Conservation (phyloP, 2,113 vertebrate genomes). For the Miniopterus natalensis region DNA sequence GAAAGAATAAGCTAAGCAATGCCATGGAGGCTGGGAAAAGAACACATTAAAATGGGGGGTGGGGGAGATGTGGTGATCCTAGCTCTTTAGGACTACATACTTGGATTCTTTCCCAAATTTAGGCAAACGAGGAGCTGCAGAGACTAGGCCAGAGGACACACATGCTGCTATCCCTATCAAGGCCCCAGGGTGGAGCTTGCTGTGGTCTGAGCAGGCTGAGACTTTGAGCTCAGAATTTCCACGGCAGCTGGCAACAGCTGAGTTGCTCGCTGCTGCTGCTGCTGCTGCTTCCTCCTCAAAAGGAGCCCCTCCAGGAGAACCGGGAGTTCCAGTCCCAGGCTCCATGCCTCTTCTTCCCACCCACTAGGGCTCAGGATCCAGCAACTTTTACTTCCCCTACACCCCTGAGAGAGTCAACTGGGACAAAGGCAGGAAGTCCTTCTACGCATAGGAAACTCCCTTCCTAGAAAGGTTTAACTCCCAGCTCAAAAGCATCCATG, state of each 20-base stretch:
- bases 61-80: neutral
- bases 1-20: conserved; percentile 24
- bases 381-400: neutral
- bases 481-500: neutral
- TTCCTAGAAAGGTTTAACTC: conserved; percentile 6
- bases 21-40: conserved; percentile 8
- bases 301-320: conserved; percentile 41
- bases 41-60: neutral
- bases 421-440: conserved; percentile 71
- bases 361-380: conserved; percentile 14
- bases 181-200: conserved; percentile 73
- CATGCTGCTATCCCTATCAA: conserved; percentile 33
- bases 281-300: neutral
- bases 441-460: neutral
- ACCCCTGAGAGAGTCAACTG: conserved; percentile 48
- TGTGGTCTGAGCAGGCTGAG: conserved; percentile 57
- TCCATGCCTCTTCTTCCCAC: conserved; percentile 17
- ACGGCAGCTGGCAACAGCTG: conserved; percentile 74
- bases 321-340: conserved; percentile 33
- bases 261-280: neutral
- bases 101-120: conserved; percentile 60
- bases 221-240: conserved; percentile 75
- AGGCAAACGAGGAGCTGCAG: conserved; percentile 12
- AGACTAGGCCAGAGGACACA: conserved; percentile 42
- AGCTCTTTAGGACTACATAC: neutral